A percentile compares a stretch with the other conserved stretches of the same genome.
These are phyloP conservation scores for Cynodonichthys magdalenae DNA, from an alignment of 2,797 vertebrate genomes.

Conservation along the genomic window DNA sequence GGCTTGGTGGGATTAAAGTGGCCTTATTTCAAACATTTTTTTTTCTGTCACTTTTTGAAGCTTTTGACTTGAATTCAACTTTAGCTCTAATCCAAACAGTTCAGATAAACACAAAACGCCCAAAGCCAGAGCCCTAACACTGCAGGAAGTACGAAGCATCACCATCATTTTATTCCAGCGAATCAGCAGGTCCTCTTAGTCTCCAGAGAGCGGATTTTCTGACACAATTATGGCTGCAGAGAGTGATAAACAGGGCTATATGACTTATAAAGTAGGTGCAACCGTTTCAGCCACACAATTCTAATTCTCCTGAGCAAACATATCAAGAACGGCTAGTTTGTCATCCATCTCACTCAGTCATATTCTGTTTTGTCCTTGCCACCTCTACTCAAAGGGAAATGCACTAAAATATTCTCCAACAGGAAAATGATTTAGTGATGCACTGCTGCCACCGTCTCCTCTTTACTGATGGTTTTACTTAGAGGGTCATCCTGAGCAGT, in stretches of 20 bases:
- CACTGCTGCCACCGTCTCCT: slow-evolving; percentile 1
- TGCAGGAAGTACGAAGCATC: not conserved
- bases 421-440: slow-evolving; percentile 9
- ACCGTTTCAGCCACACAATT: not conserved
- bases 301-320: not conserved
- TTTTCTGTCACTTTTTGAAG: not conserved
- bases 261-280: not conserved
- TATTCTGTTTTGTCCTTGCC: not conserved
- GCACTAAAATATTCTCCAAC: not conserved
- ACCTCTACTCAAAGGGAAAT: not conserved
- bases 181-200: not conserved
- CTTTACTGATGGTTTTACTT: slow-evolving; percentile 4
- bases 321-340: not conserved
- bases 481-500: slow-evolving; percentile 13
- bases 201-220: not conserved
- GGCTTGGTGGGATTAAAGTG: not conserved
- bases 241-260: not conserved
- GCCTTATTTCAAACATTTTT: not conserved
- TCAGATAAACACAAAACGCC: not conserved
- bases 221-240: not conserved
- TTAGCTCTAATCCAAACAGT: not conserved
- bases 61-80: not conserved
- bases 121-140: not conserved
- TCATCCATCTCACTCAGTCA: not conserved
- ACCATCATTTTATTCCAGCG: not conserved